These are phyloP conservation scores for Gila robusta DNA, from an alignment of 2,797 vertebrate genomes.

Conservation along the genomic window DNA sequence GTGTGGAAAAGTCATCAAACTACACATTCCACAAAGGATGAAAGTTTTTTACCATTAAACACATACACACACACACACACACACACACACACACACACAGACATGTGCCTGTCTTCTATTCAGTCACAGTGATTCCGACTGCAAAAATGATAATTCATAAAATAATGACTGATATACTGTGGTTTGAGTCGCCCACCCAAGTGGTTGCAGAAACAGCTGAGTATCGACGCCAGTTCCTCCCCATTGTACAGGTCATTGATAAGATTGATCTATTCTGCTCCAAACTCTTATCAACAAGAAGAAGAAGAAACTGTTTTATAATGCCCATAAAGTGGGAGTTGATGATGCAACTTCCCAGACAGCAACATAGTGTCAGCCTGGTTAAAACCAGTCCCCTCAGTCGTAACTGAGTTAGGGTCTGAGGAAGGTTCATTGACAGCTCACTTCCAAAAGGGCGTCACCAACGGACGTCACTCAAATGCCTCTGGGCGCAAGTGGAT, in stretches of 20 bases:
- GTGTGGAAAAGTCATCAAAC: slow-evolving; percentile 32
- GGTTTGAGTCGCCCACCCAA: slow-evolving; percentile 69
- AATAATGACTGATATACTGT: slow-evolving; percentile 46
- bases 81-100: background rate
- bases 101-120: slow-evolving; percentile 41
- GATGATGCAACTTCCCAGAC: background rate
- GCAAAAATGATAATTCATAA: slow-evolving; percentile 54
- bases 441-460: no score
- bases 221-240: background rate
- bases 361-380: no score
- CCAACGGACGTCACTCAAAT: no score
- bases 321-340: background rate
- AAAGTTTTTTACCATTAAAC: no score
- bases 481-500: no score
- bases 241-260: background rate
- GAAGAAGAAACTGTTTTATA: background rate
- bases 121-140: slow-evolving; percentile 54
- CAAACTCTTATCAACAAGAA: background rate
- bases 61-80: background rate
- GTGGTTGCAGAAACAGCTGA: slow-evolving; percentile 35
- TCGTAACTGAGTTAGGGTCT: no score
- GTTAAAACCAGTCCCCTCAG: no score
- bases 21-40: slow-evolving; percentile 18
- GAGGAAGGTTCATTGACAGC: no score
- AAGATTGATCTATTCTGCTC: background rate